phyloP scores from a whole-genome alignment of 2,797 vertebrate genomes.

The Nannoperca australis region DNA sequence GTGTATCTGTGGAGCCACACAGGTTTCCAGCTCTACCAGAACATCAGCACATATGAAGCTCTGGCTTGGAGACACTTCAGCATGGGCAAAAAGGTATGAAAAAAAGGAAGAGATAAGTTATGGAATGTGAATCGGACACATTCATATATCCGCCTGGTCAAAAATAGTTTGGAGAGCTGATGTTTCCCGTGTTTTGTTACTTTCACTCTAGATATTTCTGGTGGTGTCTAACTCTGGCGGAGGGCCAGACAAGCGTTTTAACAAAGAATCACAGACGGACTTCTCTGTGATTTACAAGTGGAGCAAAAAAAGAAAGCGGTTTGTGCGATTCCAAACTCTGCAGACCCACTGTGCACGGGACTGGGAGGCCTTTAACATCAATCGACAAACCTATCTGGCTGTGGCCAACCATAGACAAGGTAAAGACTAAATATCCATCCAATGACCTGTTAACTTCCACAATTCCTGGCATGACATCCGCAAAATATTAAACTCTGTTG shows the following conservation, averaged over 20 bases:
- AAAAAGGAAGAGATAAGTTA: neutral
- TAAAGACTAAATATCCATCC: constrained; percentile 61
- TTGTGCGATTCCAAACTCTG: constrained; percentile 90
- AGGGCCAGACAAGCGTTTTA: constrained; percentile 65
- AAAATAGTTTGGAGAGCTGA: neutral
- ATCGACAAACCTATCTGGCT: constrained; percentile 90
- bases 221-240: constrained; percentile 93
- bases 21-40: constrained; percentile 92
- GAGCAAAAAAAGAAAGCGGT: constrained; percentile 89
- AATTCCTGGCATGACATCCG: neutral
- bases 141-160: neutral
- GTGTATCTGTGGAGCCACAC: constrained; percentile 91
- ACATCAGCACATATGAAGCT: constrained; percentile 92
- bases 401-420: constrained; percentile 98
- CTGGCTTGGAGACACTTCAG: constrained; percentile 95
- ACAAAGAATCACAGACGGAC: constrained; percentile 84
- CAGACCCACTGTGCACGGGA: constrained; percentile 93
- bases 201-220: constrained; percentile 88
- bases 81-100: constrained; percentile 90
- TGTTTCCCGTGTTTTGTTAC: constrained; percentile 23
- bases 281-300: constrained; percentile 96
- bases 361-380: constrained; percentile 96
- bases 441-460: neutral
- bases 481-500: neutral
- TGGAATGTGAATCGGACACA: neutral